phyloP scores from a whole-genome alignment of 2,888 invertebrate genomes.

The Cryptophagus acutangulus region DNA sequence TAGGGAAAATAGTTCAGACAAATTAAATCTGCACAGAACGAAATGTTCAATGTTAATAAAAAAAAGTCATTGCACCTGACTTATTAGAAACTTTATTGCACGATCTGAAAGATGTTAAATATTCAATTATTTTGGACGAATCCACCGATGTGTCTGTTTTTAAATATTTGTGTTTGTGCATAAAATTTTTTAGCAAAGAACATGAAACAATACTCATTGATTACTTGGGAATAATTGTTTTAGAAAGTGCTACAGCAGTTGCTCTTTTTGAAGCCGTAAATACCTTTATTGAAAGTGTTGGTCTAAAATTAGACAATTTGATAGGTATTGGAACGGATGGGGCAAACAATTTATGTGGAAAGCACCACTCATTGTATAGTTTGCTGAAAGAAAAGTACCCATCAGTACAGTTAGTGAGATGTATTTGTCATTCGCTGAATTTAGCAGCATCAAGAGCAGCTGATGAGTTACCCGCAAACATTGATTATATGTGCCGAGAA shows the following conservation, averaged over 20 bases:
- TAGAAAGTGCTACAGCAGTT: neutral
- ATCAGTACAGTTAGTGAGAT: slow-evolving; percentile 21
- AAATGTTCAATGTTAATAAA: slow-evolving; percentile 2
- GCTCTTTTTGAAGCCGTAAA: neutral
- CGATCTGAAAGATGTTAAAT: neutral
- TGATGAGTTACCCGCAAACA: slow-evolving; percentile 21
- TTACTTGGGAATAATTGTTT: neutral
- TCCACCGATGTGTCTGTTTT: neutral
- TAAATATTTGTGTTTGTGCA: neutral
- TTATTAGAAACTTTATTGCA: neutral
- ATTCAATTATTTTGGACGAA: neutral
- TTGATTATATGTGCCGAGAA: slow-evolving; percentile 26
- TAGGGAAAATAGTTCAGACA: neutral
- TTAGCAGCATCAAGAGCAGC: slow-evolving; percentile 16
- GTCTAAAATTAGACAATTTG: slow-evolving; percentile 14
- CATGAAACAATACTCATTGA: neutral
- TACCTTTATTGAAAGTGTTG: neutral
- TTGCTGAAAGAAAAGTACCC: slow-evolving; percentile 21
- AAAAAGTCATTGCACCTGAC: neutral
- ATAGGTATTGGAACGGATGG: slow-evolving; percentile 30
- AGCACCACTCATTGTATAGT: slow-evolving; percentile 26
- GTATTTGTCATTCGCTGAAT: slow-evolving; percentile 24
- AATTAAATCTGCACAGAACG: neutral
- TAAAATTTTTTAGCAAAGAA: neutral
- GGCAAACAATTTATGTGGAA: slow-evolving; percentile 25